Percentiles rank a stretch among this genome's conserved stretches.
Conservation (phyloP, 2,797 vertebrate genomes). For the Dendrocincla tyrannina region DNA sequence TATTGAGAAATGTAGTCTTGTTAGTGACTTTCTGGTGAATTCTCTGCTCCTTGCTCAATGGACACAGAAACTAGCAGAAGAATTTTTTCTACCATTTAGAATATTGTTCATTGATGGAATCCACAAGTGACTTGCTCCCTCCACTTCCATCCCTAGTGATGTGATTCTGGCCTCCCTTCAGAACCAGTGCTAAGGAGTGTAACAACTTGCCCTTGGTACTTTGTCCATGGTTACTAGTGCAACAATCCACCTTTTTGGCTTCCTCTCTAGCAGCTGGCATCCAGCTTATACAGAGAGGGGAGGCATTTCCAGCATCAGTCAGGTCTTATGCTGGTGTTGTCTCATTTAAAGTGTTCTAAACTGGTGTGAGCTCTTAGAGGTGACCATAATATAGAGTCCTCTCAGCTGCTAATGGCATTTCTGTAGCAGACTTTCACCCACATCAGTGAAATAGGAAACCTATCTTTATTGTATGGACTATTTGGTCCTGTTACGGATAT, state of each 20-base stretch:
- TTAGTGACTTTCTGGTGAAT: background rate
- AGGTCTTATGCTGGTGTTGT: background rate
- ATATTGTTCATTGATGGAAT: background rate
- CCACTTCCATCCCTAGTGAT: background rate
- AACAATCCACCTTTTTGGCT: background rate
- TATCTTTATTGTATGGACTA: background rate
- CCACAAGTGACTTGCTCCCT: background rate
- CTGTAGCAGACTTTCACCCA: background rate
- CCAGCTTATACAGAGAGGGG: background rate
- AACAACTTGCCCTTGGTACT: background rate
- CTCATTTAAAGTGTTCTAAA: background rate
- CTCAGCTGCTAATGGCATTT: background rate
- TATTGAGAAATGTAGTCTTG: background rate
- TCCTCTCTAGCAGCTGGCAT: background rate
- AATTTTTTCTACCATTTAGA: background rate
- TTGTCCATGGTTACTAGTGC: background rate
- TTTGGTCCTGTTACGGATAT: background rate
- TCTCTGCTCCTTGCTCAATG: background rate
- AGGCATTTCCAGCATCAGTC: background rate
- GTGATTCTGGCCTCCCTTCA: background rate
- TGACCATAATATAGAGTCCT: background rate
- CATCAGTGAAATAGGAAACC: background rate
- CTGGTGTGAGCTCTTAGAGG: background rate
- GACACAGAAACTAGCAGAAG: background rate
- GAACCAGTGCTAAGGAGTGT: rapidly evolving